Percentiles rank a stretch among this genome's conserved stretches.
phyloP scores from a whole-genome alignment of 92 coral and sea anemone species.

The Phenganax stokvisi region DNA sequence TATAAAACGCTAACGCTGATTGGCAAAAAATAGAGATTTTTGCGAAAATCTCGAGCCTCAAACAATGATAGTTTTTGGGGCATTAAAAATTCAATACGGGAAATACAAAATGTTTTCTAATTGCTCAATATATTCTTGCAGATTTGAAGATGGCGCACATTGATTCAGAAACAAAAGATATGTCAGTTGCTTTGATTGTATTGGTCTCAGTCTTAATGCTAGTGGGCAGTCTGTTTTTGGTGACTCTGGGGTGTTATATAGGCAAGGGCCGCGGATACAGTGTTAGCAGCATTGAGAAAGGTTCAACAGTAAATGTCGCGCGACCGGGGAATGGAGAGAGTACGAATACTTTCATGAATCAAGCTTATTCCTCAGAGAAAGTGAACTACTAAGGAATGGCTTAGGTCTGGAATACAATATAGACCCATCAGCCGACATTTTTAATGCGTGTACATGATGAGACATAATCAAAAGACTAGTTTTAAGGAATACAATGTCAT shows the following conservation, averaged over 20 bases:
- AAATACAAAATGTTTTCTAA: too few relatives aligned
- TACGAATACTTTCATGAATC: neutral
- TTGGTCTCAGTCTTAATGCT: neutral
- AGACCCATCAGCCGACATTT: too few relatives aligned
- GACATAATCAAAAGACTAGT: too few relatives aligned
- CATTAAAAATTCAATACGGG: too few relatives aligned
- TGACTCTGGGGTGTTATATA: neutral
- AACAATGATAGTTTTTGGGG: too few relatives aligned
- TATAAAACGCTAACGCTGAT: too few relatives aligned
- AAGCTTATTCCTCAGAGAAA: conserved; percentile 17
- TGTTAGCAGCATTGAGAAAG: neutral
- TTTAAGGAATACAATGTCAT: too few relatives aligned
- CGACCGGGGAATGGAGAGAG: conserved; percentile 17
- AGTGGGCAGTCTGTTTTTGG: neutral
- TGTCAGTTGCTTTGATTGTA: conserved; percentile 21
- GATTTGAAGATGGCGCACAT: conserved; percentile 2
- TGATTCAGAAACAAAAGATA: conserved; percentile 7
- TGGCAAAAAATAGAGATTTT: too few relatives aligned
- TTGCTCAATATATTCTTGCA: too few relatives aligned
- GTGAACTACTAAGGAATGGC: neutral
- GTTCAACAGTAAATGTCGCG: neutral
- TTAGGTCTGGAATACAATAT: too few relatives aligned
- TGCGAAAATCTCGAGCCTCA: too few relatives aligned
- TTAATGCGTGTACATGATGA: too few relatives aligned
- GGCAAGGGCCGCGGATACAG: conserved; percentile 9